phyloP scores from a whole-genome alignment of 2,113 vertebrate species.

The Eolophus roseicapilla region DNA sequence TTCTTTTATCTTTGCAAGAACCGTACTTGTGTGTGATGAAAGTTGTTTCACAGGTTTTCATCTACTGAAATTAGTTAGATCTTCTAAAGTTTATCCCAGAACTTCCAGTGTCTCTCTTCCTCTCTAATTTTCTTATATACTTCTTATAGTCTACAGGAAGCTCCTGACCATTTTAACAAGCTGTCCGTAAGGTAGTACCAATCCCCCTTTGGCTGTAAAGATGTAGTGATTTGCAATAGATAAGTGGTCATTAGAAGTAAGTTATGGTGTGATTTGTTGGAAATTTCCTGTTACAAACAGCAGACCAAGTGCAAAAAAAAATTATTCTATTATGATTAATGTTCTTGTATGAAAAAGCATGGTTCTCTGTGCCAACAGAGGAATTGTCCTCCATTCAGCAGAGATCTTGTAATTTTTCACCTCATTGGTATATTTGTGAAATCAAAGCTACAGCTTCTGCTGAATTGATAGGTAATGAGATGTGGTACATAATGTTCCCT shows the following conservation, averaged over 20 bases:
- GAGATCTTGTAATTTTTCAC: neutral
- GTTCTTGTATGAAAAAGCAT: neutral
- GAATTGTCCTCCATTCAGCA: neutral
- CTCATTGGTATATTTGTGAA: neutral
- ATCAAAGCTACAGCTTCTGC: neutral
- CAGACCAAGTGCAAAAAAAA: neutral
- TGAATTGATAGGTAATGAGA: neutral
- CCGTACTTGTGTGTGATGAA: neutral
- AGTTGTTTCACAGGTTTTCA: neutral
- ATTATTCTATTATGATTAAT: neutral
- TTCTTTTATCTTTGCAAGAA: neutral
- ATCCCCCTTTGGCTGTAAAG: neutral
- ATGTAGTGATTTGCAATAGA: neutral
- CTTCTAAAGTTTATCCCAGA: neutral
- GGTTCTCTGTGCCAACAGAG: neutral
- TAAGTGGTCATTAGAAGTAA: neutral
- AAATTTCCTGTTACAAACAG: neutral
- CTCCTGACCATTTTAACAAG: neutral
- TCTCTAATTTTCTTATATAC: neutral
- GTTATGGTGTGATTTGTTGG: neutral
- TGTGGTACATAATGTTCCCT: neutral
- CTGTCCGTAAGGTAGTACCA: neutral
- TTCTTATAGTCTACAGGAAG: neutral
- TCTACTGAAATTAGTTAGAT: neutral
- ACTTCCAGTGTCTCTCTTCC: neutral